Evolutionary conservation across 2,113 vertebrate genomes (phyloP).

Genomic region (Lagopus leucura): DNA sequence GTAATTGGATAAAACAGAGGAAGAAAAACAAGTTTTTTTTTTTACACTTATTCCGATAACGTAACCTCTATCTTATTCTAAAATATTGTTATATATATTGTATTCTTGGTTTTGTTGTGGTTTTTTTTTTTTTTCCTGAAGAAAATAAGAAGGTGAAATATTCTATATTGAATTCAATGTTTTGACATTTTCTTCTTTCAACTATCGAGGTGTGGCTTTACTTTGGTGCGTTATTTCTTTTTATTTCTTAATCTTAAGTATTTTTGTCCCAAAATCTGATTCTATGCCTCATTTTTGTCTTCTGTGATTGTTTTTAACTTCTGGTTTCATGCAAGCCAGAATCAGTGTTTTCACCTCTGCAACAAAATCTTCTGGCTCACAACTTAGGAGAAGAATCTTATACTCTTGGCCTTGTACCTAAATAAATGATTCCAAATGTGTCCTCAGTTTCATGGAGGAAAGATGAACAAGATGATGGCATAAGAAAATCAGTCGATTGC

Average conservation of each 20-base stretch:
- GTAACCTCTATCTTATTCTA: accelerated
- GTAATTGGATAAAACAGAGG: neutral
- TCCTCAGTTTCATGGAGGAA: neutral
- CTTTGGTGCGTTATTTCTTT: neutral
- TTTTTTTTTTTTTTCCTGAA: neutral
- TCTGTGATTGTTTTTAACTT: neutral
- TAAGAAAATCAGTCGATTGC: neutral
- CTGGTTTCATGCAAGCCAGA: neutral
- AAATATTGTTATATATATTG: neutral
- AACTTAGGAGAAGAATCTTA: neutral
- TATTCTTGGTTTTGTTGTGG: neutral
- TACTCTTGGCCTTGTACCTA: neutral
- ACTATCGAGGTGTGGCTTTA: accelerated
- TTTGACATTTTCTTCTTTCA: neutral
- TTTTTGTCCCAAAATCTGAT: neutral
- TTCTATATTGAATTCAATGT: neutral
- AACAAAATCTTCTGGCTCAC: neutral
- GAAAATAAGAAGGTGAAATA: neutral
- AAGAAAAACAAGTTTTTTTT: neutral
- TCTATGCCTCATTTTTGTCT: neutral
- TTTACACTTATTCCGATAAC: neutral
- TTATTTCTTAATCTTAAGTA: neutral
- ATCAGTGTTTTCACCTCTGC: neutral
- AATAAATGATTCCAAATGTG: neutral
- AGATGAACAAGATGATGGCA: neutral